A percentile compares a stretch with the other conserved stretches of the same genome.
Conservation (phyloP, 2,113 vertebrate genomes). For the Zapornia atra region DNA sequence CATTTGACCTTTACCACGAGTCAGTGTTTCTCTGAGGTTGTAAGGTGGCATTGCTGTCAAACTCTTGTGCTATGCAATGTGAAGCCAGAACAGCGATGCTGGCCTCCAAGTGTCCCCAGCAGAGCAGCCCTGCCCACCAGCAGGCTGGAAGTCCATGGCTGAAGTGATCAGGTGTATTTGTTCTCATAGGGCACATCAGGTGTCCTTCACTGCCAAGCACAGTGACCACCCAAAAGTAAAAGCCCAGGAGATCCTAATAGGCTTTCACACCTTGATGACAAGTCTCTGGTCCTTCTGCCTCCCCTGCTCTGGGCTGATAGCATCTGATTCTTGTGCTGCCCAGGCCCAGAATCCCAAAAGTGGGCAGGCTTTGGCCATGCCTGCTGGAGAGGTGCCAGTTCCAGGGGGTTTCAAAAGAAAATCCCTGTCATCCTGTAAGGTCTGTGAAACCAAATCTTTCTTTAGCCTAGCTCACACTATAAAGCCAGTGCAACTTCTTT, state of each 20-base stretch:
- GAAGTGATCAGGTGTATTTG: neutral
- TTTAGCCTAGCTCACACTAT: neutral
- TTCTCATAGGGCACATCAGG: neutral
- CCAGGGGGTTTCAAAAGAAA: neutral
- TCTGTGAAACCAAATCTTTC: neutral
- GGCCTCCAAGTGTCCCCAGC: neutral
- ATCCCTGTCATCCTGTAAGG: neutral
- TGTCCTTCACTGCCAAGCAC: neutral
- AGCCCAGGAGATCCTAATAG: neutral
- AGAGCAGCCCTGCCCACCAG: neutral
- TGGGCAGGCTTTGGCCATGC: neutral
- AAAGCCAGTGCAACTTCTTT: neutral
- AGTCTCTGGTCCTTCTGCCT: neutral
- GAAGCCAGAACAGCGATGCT: neutral
- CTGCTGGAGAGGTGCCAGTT: fast-evolving
- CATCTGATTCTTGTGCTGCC: neutral
- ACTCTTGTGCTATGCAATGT: neutral
- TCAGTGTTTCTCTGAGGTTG: neutral
- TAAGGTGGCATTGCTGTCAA: neutral
- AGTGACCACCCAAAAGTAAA: neutral
- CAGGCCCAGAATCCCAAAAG: neutral
- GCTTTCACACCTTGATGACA: neutral
- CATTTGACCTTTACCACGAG: neutral
- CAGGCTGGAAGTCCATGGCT: neutral
- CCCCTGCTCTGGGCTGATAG: fast-evolving